Percentiles rank a stretch among this genome's conserved stretches.
Conservation (phyloP, 2,888 invertebrate genomes). For the Caenorhabditis macrosperma region DNA sequence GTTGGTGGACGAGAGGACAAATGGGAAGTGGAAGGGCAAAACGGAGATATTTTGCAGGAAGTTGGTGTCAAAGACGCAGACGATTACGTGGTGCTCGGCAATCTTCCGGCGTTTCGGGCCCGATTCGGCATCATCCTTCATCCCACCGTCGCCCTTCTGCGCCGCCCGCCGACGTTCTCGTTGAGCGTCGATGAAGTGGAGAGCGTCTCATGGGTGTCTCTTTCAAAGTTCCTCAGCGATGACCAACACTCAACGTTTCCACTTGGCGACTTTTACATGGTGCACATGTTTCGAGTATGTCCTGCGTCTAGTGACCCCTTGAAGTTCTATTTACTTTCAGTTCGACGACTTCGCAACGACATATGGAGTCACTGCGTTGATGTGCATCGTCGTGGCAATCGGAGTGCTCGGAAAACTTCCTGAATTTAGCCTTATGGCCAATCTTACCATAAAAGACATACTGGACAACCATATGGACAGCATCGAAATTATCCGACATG, state of each 20-base stretch:
- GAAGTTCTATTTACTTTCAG: too few relatives aligned
- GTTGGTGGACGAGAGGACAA: background rate
- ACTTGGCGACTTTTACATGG: conserved; percentile 50
- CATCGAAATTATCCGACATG: conserved; percentile 33
- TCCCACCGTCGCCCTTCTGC: conserved; percentile 64
- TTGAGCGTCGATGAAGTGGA: conserved; percentile 53
- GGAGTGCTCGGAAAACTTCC: conserved; percentile 49
- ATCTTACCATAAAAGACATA: conserved; percentile 28
- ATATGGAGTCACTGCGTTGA: conserved; percentile 64
- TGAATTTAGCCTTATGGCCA: conserved; percentile 47
- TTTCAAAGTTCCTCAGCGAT: conserved; percentile 51
- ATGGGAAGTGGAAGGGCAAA: conserved; percentile 1
- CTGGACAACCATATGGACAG: conserved; percentile 20
- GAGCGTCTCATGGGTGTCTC: conserved; percentile 60
- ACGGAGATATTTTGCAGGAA: conserved; percentile 56
- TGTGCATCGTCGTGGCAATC: conserved; percentile 64
- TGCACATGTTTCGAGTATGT: conserved; percentile 61
- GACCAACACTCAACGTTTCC: conserved; percentile 43
- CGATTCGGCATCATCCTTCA: conserved; percentile 66
- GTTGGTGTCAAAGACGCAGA: conserved; percentile 57
- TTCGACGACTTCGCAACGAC: conserved; percentile 56
- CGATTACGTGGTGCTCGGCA: conserved; percentile 63
- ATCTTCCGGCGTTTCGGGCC: conserved; percentile 63
- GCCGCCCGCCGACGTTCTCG: conserved; percentile 25
- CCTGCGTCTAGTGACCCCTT: background rate